These are phyloP conservation scores for Nibea coibor DNA, from an alignment of 2,113 vertebrate species.

Conservation along the genomic window DNA sequence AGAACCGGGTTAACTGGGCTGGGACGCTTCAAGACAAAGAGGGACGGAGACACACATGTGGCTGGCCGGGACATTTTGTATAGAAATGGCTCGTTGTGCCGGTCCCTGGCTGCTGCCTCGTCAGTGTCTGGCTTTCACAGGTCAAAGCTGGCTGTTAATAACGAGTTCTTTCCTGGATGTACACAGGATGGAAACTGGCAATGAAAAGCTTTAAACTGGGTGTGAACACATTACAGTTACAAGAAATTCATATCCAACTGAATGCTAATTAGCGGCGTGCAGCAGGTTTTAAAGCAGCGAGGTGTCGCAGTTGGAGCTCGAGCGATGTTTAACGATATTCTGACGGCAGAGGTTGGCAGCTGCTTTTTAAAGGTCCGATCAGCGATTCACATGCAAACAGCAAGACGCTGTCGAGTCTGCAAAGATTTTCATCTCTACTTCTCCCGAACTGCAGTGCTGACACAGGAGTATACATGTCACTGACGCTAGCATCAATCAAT, in stretches of 20 bases:
- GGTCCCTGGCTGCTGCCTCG: neutral
- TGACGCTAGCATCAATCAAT: too few relatives aligned
- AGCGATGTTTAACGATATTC: neutral
- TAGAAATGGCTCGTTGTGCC: neutral
- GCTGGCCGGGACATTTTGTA: neutral
- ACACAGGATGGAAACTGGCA: neutral
- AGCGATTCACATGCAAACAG: neutral
- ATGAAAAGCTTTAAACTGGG: neutral
- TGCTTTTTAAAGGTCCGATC: neutral
- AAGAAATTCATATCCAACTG: neutral
- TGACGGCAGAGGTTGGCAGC: too few relatives aligned
- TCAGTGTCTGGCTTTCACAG: neutral
- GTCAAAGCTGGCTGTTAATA: neutral
- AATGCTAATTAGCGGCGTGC: neutral
- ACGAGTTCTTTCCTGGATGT: neutral
- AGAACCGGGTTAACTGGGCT: conserved; percentile 1
- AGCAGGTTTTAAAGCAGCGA: neutral
- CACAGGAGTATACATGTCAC: too few relatives aligned
- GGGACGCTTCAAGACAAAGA: too few relatives aligned
- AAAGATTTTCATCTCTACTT: neutral
- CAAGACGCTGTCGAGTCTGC: neutral
- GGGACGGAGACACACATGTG: neutral
- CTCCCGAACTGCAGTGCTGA: neutral
- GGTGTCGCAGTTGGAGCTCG: neutral
- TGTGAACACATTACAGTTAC: too few relatives aligned